Conservation (phyloP, 1,140 invertebrate species). For the Drosophila lowei region DNA sequence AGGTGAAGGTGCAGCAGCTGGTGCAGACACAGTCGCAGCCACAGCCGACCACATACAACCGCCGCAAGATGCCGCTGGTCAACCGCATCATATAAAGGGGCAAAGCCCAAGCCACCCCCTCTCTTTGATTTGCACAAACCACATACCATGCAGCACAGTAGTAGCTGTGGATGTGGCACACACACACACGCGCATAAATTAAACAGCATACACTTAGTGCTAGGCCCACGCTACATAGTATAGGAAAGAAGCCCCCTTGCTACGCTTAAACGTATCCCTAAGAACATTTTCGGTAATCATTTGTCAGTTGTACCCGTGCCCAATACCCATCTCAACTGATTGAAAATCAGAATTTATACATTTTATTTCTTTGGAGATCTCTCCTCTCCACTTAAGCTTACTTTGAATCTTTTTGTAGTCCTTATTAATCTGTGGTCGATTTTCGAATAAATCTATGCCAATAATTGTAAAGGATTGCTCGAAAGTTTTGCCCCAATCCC, state of each 20-base stretch:
- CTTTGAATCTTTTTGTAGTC: conserved; percentile 13
- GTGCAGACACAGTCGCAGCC: conserved; percentile 39
- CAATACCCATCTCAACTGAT: conserved; percentile 22
- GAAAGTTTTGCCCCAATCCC: conserved; percentile 14
- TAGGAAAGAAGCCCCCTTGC: conserved; percentile 30
- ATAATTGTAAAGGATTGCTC: conserved; percentile 11
- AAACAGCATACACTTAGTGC: conserved; percentile 45
- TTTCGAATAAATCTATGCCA: conserved; percentile 58
- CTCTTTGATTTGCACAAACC: conserved; percentile 5
- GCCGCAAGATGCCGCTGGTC: conserved; percentile 85
- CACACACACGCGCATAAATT: conserved; percentile 15
- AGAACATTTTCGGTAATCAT: conserved; percentile 49
- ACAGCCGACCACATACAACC: conserved; percentile 77
- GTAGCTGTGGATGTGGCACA: too few relatives aligned
- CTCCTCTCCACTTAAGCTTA: neutral
- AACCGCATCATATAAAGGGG: conserved; percentile 84
- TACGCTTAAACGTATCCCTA: conserved; percentile 59
- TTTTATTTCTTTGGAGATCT: too few relatives aligned
- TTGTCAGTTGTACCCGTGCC: conserved; percentile 23
- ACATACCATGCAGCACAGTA: neutral
- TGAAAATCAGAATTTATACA: conserved; percentile 21
- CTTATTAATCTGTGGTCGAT: conserved; percentile 17
- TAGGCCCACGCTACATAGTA: conserved; percentile 44
- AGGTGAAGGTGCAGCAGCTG: conserved; percentile 70
- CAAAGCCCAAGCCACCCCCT: conserved; percentile 1